These are phyloP conservation scores for Sinocyclocheilus rhinocerous DNA, from an alignment of 2,113 vertebrate genomes.

Conservation along the genomic window DNA sequence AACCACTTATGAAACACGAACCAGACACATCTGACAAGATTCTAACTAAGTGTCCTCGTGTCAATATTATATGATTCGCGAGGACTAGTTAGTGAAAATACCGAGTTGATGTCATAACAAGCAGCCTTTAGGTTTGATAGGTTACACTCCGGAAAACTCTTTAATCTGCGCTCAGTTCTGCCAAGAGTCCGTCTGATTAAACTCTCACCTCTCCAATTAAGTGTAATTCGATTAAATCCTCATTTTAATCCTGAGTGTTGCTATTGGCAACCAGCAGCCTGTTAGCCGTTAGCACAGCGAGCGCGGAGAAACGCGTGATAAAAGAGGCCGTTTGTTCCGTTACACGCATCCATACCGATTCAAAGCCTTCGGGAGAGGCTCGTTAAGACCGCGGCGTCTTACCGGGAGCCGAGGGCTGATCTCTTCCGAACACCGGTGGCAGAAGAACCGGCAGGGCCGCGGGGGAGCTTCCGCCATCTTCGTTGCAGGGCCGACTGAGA, in stretches of 20 bases:
- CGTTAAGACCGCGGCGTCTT: slow-evolving; percentile 47
- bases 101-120: background rate
- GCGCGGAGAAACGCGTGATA: background rate
- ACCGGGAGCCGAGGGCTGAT: slow-evolving; percentile 81
- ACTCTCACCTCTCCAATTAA: background rate
- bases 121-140: background rate
- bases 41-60: background rate
- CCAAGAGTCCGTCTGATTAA: background rate
- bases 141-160: background rate
- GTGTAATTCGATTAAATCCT: background rate
- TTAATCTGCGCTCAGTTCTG: too few species aligned
- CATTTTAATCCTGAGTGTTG: slow-evolving; percentile 32
- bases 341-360: background rate
- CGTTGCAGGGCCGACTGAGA: slow-evolving; percentile 51
- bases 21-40: background rate
- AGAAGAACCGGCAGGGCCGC: slow-evolving; percentile 87
- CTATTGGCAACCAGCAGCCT: slow-evolving; percentile 27
- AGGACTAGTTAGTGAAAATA: background rate
- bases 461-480: slow-evolving; percentile 91
- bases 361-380: fast-evolving
- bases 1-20: background rate
- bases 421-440: slow-evolving; percentile 84
- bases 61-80: background rate
- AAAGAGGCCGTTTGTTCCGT: background rate
- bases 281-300: slow-evolving; percentile 23